Evolutionary conservation across 2,113 vertebrate species (phyloP).

Genomic region (Bubo blakistoni): DNA sequence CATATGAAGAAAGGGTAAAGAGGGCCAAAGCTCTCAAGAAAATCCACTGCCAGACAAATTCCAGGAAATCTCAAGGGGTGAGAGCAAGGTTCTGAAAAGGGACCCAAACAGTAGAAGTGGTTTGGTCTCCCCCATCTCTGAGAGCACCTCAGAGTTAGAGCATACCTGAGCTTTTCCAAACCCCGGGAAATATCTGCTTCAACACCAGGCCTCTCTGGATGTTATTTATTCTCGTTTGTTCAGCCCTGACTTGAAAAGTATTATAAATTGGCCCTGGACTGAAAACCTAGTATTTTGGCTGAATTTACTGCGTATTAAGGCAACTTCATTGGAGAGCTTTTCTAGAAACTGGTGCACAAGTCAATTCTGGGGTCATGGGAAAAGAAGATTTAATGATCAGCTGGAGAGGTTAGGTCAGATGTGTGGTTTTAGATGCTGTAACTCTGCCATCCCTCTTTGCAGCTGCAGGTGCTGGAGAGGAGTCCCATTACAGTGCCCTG

Average conservation of each 20-base stretch:
- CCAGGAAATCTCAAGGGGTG: neutral
- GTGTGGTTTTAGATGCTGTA: neutral
- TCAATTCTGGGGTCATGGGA: conserved; percentile 17
- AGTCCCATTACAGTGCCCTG: neutral
- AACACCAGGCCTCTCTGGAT: neutral
- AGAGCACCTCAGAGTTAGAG: neutral
- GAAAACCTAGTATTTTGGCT: neutral
- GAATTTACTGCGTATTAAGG: conserved; percentile 28
- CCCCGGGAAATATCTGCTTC: neutral
- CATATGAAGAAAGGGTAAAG: neutral
- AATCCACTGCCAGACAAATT: neutral
- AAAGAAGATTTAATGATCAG: conserved; percentile 30
- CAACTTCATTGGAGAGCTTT: neutral
- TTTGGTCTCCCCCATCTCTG: neutral
- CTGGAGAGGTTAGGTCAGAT: neutral
- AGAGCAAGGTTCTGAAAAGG: neutral
- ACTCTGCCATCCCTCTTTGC: neutral
- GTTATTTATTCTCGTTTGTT: neutral
- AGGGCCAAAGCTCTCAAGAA: neutral
- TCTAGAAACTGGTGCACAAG: neutral
- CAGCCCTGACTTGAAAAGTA: neutral
- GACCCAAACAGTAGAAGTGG: neutral
- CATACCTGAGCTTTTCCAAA: neutral
- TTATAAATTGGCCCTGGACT: neutral
- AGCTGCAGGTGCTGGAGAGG: neutral